Evolutionary conservation across 2,113 vertebrate species (phyloP).

Genomic region (Echinops telfairi): DNA sequence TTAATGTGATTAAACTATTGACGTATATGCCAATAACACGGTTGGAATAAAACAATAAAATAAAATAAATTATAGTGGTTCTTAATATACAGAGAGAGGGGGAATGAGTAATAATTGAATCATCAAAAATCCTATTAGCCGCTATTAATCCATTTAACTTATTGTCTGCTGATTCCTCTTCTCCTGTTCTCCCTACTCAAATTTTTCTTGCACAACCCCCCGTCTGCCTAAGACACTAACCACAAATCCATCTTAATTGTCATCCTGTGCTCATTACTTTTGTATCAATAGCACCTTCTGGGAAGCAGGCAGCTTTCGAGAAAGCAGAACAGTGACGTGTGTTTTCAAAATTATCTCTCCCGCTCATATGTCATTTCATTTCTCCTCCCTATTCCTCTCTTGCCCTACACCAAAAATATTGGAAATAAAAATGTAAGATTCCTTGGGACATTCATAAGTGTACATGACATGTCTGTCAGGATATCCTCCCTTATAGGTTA

Average conservation of each 20-base stretch:
- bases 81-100: conserved; percentile 25
- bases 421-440: conserved; percentile 82
- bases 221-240: neutral
- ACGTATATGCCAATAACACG: too few species aligned
- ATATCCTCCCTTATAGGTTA: conserved; percentile 83
- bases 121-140: neutral
- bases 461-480: conserved; percentile 81
- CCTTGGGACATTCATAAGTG: conserved; percentile 75
- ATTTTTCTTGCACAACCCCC: neutral
- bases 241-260: conserved; percentile 55
- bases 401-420: conserved; percentile 75
- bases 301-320: conserved; percentile 42
- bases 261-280: conserved; percentile 4
- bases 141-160: conserved; percentile 31
- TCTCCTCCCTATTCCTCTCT: conserved; percentile 54
- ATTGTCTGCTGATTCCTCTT: neutral
- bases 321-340: neutral
- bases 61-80: neutral
- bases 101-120: neutral
- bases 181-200: neutral
- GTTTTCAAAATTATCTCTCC: conserved; percentile 56
- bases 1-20: too few species aligned
- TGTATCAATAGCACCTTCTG: conserved; percentile 46
- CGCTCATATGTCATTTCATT: conserved; percentile 54
- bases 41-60: too few species aligned